Evolutionary conservation across 2,888 invertebrate genomes (phyloP), one percentile per base, ranked within the genome.

Genomic region (Andrena praecox): DNA sequence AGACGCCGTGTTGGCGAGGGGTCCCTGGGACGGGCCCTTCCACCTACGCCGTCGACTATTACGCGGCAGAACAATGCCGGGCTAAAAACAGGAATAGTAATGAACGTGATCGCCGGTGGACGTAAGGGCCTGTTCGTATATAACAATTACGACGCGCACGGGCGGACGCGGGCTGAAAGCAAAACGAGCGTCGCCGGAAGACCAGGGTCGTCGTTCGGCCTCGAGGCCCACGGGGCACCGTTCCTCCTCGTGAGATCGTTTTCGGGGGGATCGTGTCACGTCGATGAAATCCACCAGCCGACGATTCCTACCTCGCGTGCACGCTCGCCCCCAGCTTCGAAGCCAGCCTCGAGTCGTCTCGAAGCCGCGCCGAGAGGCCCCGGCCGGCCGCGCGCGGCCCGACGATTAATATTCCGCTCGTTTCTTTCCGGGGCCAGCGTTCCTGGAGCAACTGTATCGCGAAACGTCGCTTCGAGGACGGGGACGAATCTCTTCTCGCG

Each of bases 151-250:
- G 80, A 56, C 69, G 59, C 48, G 70, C 70, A 48, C 59, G 50
- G 74, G 64, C 79, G 62, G 77, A 81, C 73, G 78, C 76, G 77
- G 77, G 64, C 63, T 75, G 83, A 82, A 79, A 85, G 77, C 82
- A 82, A 88, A 88, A 85, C 79, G 85, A 87, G 66, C 79, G 20
- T 31, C 72, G 77, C 71, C 77, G 84, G 87, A 87, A 80, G 78
- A 81, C 62, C 86, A 85, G 86, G 84, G 86, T 86, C 86, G 86
- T 86, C 81, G 86, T 60, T 82, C 86, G 82, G 80, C 81, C 79
- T 63, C 56, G 81, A 60, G 8, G 20, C 12, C 72, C 77, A 24
- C 71, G 62, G 77, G 74, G 10, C 56, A 82, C 80, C 74, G 62
- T 73, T 84, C 72, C 42, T 54, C 10, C 56, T 16, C 12, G 59